Percentiles rank a stretch among this genome's conserved stretches.
Evolutionary conservation across 2,113 vertebrate genomes (phyloP).

Genomic region (Ornithorhynchus anatinus): DNA sequence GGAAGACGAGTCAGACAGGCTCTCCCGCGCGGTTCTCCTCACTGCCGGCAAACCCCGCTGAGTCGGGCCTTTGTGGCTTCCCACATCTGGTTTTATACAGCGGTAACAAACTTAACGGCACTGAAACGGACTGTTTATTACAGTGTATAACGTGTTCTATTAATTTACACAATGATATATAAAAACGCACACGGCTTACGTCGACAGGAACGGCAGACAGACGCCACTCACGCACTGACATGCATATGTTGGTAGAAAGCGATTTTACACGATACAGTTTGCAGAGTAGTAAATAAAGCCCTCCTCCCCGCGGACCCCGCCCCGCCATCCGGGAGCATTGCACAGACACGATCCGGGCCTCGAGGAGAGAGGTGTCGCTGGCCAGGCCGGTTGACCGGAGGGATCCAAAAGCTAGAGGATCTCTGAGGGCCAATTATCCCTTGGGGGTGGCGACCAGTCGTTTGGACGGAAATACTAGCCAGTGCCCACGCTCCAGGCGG

Average conservation of each 20-base stretch:
- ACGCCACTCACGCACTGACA: constrained; percentile 77
- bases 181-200: constrained; percentile 77
- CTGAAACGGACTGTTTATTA: constrained; percentile 83
- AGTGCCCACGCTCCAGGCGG: no score
- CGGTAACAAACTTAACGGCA: constrained; percentile 69
- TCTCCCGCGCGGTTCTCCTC: no score
- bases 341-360: background rate
- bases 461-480: background rate
- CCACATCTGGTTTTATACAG: constrained; percentile 55
- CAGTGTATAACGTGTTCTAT: constrained; percentile 80
- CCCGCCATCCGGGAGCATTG: constrained; percentile 46
- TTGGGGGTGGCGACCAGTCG: constrained; percentile 10
- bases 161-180: constrained; percentile 84
- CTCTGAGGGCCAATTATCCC: constrained; percentile 3
- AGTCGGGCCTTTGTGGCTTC: constrained; percentile 29
- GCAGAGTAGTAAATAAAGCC: constrained; percentile 63
- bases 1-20: no score
- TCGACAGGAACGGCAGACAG: constrained; percentile 73
- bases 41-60: constrained; percentile 23
- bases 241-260: constrained; percentile 72
- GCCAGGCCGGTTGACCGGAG: no score
- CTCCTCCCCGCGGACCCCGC: constrained; percentile 57
- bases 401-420: no score
- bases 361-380: rapidly evolving
- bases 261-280: constrained; percentile 74